Conservation (phyloP, 2,113 vertebrate genomes). For the Chaetodon auriga region DNA sequence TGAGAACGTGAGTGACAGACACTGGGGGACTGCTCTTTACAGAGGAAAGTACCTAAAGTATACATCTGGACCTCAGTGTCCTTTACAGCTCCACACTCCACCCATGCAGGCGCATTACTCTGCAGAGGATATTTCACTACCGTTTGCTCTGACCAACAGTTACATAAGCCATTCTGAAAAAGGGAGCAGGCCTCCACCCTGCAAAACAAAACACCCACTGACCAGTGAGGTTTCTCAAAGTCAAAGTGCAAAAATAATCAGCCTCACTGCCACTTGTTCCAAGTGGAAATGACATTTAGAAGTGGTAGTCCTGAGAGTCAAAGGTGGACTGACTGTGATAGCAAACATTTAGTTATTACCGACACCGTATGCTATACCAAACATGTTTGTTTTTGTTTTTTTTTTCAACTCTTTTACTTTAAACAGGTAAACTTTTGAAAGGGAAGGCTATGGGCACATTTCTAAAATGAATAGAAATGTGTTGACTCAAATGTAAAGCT, state of each 20-base stretch:
- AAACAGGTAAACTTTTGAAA: background rate
- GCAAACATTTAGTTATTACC: background rate
- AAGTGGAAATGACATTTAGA: slow-evolving; percentile 3
- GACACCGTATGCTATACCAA: background rate
- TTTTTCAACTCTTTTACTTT: background rate
- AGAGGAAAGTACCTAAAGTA: slow-evolving; percentile 78
- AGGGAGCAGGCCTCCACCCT: slow-evolving; percentile 64
- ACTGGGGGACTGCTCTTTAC: slow-evolving; percentile 24
- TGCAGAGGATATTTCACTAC: slow-evolving; percentile 69
- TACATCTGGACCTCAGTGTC: slow-evolving; percentile 62
- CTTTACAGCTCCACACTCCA: slow-evolving; percentile 45
- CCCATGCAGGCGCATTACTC: slow-evolving; percentile 61
- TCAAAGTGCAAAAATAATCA: slow-evolving; percentile 23
- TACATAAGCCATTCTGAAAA: slow-evolving; percentile 60
- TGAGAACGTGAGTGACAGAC: slow-evolving; percentile 36
- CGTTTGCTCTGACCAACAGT: slow-evolving; percentile 58
- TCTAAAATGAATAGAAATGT: background rate
- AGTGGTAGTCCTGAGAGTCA: too few species aligned
- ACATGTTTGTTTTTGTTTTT: too few species aligned
- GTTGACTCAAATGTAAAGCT: background rate
- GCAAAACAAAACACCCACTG: slow-evolving; percentile 47
- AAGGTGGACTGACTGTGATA: background rate
- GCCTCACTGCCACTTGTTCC: background rate
- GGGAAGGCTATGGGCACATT: background rate
- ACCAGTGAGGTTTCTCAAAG: slow-evolving; percentile 23